Evolutionary conservation across 2,888 invertebrate genomes (phyloP), one percentile per base, ranked within the genome.

Genomic region (Troglohyphantes excavatus): DNA sequence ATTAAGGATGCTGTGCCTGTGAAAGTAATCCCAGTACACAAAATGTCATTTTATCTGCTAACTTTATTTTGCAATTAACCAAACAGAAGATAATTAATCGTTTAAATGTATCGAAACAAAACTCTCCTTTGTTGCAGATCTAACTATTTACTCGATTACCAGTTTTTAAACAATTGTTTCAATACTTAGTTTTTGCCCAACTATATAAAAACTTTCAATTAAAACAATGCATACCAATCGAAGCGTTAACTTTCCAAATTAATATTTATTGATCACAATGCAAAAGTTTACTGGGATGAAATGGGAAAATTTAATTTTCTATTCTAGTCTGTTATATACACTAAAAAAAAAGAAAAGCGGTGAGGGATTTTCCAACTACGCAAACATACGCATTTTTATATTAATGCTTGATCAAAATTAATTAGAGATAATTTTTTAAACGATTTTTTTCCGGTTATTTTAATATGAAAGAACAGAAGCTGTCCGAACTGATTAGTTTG

Each of bases 351-450:
- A n/a, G n/a, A 81, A 43, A 67, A 27, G 27, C 26, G 21, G n/a
- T 27, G 11, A 5, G n/a, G 21, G 19, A 9, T 39, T 6, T 21
- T 19, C 39, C 21, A 68, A 33, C 29, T 33, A 68, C 27, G 19
- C 17, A 2, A 33, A 29, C 17, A 39, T 53, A 23, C 1, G 5
- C 0, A 6, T 7, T 17, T 67, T n/a, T 29, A 2, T 53, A n/a
- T 61, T 61, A 29, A 81, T 59, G 53, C 53, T 19, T 68, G 21
- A 26, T 33, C 29, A 68, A 53, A 81, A 81, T 81, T 81, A 81
- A 81, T 81, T 81, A 81, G 81, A 5, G 33, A 68, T 81, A 68
- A 76, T 67, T 67, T 29, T 73, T 79, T 19, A n/a, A 78, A 43
- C 26, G 63, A 6, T 43, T 39, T 39, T 19, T 39, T 78, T 78